Evolutionary conservation across 37 sponge, comb jelly and placozoan genomes (phyloP).

Genomic region (Ianthella basta): DNA sequence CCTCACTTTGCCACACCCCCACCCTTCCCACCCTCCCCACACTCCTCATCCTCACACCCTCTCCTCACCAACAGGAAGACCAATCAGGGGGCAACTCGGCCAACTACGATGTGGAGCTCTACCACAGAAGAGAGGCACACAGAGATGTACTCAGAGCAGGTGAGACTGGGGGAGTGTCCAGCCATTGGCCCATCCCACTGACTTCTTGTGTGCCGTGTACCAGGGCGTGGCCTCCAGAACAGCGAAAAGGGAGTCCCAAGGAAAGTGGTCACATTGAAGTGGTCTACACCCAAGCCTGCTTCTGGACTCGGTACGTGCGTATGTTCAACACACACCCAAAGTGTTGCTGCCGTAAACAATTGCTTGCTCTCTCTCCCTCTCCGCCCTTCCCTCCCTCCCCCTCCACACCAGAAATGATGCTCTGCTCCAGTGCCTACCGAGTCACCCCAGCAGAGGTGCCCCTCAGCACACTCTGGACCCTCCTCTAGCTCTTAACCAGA

Average conservation of each 20-base stretch:
- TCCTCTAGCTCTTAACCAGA: background rate
- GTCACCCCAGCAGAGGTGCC: constrained; percentile 83
- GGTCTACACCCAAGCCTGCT: constrained; percentile 74
- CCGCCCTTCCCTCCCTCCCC: too few relatives aligned
- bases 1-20: too few relatives aligned
- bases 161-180: background rate
- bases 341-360: too few relatives aligned
- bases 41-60: background rate
- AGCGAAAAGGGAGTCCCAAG: too few relatives aligned
- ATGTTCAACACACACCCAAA: too few relatives aligned
- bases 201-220: too few relatives aligned
- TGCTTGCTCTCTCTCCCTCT: background rate
- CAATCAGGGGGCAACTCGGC: constrained; percentile 83
- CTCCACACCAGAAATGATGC: constrained; percentile 63
- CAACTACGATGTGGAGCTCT: constrained; percentile 92
- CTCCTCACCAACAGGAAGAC: constrained; percentile 73
- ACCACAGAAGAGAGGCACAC: constrained; percentile 76
- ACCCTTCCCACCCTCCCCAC: too few relatives aligned
- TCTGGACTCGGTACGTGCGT: background rate
- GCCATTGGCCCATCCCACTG: too few relatives aligned
- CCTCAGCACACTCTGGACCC: background rate
- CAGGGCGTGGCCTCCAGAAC: too few relatives aligned
- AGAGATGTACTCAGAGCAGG: constrained; percentile 82
- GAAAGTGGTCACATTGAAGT: constrained; percentile 50
- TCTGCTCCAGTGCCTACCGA: constrained; percentile 82